phyloP scores from a whole-genome alignment of 2,113 vertebrate species.

The Catharus minimus region DNA sequence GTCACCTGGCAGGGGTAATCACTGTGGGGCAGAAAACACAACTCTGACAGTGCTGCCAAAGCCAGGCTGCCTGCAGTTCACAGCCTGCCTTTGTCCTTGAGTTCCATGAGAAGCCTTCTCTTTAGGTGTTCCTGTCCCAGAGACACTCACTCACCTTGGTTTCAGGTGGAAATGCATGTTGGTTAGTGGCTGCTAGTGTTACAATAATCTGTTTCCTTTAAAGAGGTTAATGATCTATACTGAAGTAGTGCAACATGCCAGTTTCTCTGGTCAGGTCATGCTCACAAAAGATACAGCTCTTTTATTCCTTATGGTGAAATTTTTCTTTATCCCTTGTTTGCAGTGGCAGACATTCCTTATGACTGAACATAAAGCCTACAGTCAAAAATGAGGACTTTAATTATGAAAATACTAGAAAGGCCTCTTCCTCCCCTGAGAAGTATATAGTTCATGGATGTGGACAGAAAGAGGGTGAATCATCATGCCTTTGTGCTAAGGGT shows the following conservation, averaged over 20 bases:
- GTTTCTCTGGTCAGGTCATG: accelerated
- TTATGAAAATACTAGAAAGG: neutral
- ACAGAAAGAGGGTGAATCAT: neutral
- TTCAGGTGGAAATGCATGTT: neutral
- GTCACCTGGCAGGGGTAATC: neutral
- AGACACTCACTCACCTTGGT: neutral
- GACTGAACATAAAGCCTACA: neutral
- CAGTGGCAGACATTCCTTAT: neutral
- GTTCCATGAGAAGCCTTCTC: neutral
- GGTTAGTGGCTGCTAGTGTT: neutral
- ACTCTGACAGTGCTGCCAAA: neutral
- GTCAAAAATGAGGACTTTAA: neutral
- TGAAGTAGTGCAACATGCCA: neutral
- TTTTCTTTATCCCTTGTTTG: neutral
- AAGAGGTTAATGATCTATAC: neutral
- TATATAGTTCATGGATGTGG: neutral
- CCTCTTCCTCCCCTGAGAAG: neutral
- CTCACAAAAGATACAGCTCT: accelerated
- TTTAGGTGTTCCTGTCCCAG: neutral
- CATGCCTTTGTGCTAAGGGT: neutral
- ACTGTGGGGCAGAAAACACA: neutral
- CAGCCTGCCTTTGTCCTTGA: neutral
- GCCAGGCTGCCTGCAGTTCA: neutral
- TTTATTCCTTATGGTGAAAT: neutral
- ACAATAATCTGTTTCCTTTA: neutral